Base-by-base conservation (phyloP, 2,797 vertebrate species). In the Silurus aristotelis region DNA sequence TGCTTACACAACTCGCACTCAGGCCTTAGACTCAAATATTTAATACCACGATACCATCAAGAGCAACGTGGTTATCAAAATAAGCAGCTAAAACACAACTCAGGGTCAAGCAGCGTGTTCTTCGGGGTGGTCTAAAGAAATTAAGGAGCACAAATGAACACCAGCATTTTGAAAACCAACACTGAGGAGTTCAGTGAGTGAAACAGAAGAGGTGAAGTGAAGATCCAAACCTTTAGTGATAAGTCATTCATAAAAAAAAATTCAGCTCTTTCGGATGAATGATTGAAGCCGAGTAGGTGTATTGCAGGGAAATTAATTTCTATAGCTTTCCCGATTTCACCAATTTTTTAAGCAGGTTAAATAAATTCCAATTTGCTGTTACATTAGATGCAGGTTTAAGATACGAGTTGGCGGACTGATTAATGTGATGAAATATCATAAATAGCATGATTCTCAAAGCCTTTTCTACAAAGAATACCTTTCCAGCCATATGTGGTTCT, bases 11-110 rank as follows among this genome's bases (percentile, higher is more conserved):
- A 73, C 58, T 14, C 67, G 9, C 76, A 85, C 64, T 63, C 76
- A 25, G 46, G 58, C 17, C 46, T 67, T 31, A 79, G 22, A 84
- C 87, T 43, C 71, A 66, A 87, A 63, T 75, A 68, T 66, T 71
- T 58, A 83, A 56, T 61, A 61, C 31, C 20, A 19, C 15, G 81
- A 71, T 83, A 61, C 52, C 81, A 61, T 61, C 67, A 72, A 43
- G 27, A 43, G 19, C 55, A 17, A 64, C 20, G 38, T 64, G 38
- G 77, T 64, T 79, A 64, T 64, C 77, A 79, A 79, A 79, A 64
- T 79, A 64, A 63, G n/a, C 22, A 46, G 22, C 77, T 1, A 79
- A 79, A 79, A 64, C 38, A 64, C 58, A 79, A 46, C 38, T n/a
- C 7, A 5, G 38, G 20, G 46, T 64, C 22, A 63, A n/a, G 20